Conservation (phyloP, 2,888 invertebrate species). For the Gymnocheta viridis region DNA sequence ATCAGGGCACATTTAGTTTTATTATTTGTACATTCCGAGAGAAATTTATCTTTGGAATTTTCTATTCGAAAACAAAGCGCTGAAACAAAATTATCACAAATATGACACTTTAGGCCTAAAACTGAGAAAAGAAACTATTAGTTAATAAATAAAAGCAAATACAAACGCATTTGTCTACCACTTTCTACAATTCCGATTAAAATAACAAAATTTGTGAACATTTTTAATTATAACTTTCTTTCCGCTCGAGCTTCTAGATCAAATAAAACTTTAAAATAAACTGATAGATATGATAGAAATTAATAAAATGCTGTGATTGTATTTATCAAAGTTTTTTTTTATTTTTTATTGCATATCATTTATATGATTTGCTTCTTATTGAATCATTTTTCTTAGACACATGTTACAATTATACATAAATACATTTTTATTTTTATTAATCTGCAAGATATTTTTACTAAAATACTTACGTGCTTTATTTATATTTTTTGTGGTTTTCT, state of each 20-base stretch:
- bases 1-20: slow-evolving; percentile 36
- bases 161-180: background rate
- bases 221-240: background rate
- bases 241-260: background rate
- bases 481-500: background rate
- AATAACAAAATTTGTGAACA: slow-evolving; percentile 7
- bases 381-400: background rate
- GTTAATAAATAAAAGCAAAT: background rate
- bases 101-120: slow-evolving; percentile 27
- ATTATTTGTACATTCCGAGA: background rate
- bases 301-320: background rate
- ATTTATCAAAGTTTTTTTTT: background rate
- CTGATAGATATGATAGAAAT: slow-evolving; percentile 29
- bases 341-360: too few species aligned
- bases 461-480: background rate
- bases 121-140: background rate
- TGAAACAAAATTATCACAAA: slow-evolving; percentile 16
- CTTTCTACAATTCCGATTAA: background rate
- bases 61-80: slow-evolving; percentile 8
- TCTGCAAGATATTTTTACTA: background rate
- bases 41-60: background rate
- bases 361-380: background rate
- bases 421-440: background rate
- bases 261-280: slow-evolving; percentile 3
- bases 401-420: background rate